phyloP scores from a whole-genome alignment of 2,113 vertebrate genomes.

The Pluvialis apricaria region DNA sequence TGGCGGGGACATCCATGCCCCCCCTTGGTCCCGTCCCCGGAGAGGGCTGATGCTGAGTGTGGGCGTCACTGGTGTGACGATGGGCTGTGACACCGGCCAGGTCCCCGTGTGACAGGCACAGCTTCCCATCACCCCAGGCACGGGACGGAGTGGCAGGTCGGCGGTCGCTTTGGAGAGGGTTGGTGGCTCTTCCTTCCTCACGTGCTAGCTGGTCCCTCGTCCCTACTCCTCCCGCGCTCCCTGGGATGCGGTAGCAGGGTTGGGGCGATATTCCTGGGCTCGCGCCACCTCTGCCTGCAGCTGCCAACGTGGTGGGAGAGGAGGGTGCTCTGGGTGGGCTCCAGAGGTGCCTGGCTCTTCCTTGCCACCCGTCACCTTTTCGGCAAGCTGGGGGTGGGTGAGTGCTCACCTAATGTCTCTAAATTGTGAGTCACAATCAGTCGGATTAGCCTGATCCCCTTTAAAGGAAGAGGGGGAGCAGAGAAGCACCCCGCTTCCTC shows the following conservation, averaged over 20 bases:
- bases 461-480: neutral
- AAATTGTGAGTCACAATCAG: neutral
- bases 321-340: neutral
- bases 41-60: neutral
- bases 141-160: neutral
- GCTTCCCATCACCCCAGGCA: neutral
- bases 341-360: neutral
- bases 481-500: neutral
- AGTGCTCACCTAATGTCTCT: neutral
- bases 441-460: constrained; percentile 7
- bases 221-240: rapidly evolving
- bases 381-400: neutral
- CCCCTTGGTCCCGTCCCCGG: too few relatives aligned
- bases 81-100: neutral
- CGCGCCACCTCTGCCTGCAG: neutral
- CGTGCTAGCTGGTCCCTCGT: neutral
- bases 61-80: rapidly evolving
- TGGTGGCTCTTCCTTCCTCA: neutral
- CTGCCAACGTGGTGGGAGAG: neutral
- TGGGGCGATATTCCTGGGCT: neutral
- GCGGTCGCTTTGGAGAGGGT: neutral
- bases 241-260: neutral
- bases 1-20: neutral
- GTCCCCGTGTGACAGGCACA: neutral
- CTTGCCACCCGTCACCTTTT: neutral